Evolutionary conservation across 2,113 vertebrate species (phyloP).

Genomic region (Turnix velox): DNA sequence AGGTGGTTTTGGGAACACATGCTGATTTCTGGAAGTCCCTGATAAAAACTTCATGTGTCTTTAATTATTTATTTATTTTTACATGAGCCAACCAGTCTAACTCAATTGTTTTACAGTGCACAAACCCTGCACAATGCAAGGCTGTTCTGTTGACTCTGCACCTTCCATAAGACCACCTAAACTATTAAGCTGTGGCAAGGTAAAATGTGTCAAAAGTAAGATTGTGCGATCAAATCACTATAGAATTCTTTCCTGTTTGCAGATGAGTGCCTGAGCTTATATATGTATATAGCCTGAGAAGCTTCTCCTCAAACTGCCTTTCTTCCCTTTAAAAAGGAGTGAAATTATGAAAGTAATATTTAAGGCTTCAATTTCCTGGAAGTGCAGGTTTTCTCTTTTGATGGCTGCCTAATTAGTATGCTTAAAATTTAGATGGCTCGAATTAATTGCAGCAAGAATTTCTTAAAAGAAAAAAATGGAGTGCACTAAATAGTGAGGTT

Average conservation of each 20-base stretch:
- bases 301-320: not conserved
- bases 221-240: not conserved
- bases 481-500: conserved; percentile 38
- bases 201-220: not conserved
- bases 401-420: conserved; percentile 64
- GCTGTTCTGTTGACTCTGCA: not conserved
- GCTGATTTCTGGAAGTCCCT: not conserved
- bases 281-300: not conserved
- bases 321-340: conserved; percentile 28
- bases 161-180: not conserved
- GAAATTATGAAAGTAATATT: conserved; percentile 58
- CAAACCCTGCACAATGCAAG: not conserved
- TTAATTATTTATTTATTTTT: not conserved
- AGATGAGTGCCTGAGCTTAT: not conserved
- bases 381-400: conserved; percentile 46
- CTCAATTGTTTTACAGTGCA: not conserved
- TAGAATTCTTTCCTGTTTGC: not conserved
- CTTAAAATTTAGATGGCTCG: conserved; percentile 67
- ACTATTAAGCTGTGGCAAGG: not conserved
- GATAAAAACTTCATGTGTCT: not conserved
- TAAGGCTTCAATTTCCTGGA: conserved; percentile 61
- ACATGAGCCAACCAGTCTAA: not conserved
- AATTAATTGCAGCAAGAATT: conserved; percentile 68
- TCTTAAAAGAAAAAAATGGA: conserved; percentile 53
- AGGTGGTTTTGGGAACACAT: not conserved